A percentile compares a stretch with the other conserved stretches of the same genome.
Conservation (phyloP, 2,888 invertebrate species). For the Scaptomyza polygonia region DNA sequence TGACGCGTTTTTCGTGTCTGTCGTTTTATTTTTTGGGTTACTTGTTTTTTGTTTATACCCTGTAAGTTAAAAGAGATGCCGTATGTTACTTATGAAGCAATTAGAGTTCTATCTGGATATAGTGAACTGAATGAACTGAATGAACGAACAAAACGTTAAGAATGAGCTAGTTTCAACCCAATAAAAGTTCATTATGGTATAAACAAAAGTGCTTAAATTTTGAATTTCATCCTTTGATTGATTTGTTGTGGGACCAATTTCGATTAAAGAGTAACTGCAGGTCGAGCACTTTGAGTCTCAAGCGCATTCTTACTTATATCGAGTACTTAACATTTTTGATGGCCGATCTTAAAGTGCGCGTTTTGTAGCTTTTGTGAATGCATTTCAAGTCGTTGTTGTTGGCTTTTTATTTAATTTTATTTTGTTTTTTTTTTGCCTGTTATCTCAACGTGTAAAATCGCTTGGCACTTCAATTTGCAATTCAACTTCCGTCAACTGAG, state of each 20-base stretch:
- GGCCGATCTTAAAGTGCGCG: constrained; percentile 33
- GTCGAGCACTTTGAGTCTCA: neutral
- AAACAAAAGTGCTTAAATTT: too few relatives aligned
- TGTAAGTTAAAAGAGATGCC: neutral
- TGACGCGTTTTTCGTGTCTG: too few relatives aligned
- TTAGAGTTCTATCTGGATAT: too few relatives aligned
- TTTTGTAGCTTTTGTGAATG: constrained; percentile 39
- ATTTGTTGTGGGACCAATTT: too few relatives aligned
- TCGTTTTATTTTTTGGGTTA: too few relatives aligned
- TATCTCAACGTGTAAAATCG: constrained; percentile 53
- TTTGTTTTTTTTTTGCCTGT: constrained; percentile 30
- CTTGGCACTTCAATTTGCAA: constrained; percentile 65
- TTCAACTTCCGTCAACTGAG: constrained; percentile 73
- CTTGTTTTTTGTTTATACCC: constrained; percentile 15
- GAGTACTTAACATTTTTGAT: constrained; percentile 27
- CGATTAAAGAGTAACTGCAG: neutral
- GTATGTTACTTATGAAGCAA: too few relatives aligned
- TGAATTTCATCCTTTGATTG: neutral
- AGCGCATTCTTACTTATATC: neutral
- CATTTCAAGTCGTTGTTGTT: constrained; percentile 55
- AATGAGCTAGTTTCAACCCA: too few relatives aligned
- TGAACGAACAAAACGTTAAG: too few relatives aligned
- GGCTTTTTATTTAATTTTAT: too few relatives aligned
- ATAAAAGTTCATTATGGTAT: too few relatives aligned
- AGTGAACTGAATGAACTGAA: too few relatives aligned